phyloP scores from a whole-genome alignment of 2,888 invertebrate genomes.

The Drosophila lutescens region DNA sequence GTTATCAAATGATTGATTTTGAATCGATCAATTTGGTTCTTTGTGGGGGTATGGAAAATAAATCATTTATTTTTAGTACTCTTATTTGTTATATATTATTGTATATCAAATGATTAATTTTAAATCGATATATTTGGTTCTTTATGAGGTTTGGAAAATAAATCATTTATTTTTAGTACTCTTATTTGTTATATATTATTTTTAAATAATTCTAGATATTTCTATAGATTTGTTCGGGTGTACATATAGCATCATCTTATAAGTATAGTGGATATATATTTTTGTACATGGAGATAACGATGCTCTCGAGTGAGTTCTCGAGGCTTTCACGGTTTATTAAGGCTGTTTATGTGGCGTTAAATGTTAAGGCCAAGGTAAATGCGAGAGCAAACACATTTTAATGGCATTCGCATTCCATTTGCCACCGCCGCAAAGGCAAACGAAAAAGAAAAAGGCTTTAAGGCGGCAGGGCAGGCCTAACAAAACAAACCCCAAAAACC shows the following conservation, averaged over 20 bases:
- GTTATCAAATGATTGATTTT: background rate
- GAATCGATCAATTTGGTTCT: too few species aligned
- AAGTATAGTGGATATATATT: constrained; percentile 17
- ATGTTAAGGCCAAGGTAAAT: constrained; percentile 74
- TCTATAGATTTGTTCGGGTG: background rate
- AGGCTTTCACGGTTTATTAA: constrained; percentile 63
- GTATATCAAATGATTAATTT: too few species aligned
- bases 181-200: too few species aligned
- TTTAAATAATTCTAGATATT: too few species aligned
- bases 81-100: too few species aligned
- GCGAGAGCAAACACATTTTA: constrained; percentile 75
- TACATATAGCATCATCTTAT: background rate
- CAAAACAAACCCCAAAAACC: constrained; percentile 64
- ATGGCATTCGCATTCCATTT: constrained; percentile 75
- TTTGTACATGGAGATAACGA: constrained; percentile 22
- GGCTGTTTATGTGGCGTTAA: constrained; percentile 77
- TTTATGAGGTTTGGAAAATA: too few species aligned
- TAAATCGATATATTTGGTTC: too few species aligned
- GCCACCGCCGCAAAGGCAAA: constrained; percentile 32
- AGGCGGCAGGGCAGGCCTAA: constrained; percentile 54
- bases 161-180: too few species aligned
- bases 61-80: too few species aligned
- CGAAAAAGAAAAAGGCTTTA: constrained; percentile 51
- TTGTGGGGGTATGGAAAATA: too few species aligned
- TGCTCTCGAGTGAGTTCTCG: constrained; percentile 37